These are phyloP conservation scores for Lepus townsendii DNA, from an alignment of 2,797 vertebrate genomes.

Conservation along the genomic window DNA sequence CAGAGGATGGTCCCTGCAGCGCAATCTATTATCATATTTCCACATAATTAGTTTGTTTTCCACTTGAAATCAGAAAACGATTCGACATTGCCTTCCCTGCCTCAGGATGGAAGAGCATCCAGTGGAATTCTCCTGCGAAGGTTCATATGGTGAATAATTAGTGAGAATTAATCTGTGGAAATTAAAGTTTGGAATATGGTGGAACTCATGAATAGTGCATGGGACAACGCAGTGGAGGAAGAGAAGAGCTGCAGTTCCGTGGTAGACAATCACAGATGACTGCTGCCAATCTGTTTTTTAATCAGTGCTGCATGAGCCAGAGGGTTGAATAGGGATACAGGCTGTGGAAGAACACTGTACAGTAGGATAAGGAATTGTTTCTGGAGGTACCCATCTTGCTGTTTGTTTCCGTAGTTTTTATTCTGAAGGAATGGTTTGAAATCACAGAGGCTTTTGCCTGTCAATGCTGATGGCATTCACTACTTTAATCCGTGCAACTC, in stretches of 20 bases:
- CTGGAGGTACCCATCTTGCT: constrained; percentile 74
- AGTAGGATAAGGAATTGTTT: constrained; percentile 82
- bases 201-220: constrained; percentile 94
- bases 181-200: constrained; percentile 93
- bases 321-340: constrained; percentile 87
- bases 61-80: constrained; percentile 99
- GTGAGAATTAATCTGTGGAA: constrained; percentile 92
- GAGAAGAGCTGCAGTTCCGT: constrained; percentile 86
- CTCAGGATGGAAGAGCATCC: constrained; percentile 90
- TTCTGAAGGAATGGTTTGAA: not conserved
- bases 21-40: constrained; percentile 99
- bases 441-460: not conserved
- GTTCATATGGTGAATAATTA: constrained; percentile 93
- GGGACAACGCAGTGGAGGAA: constrained; percentile 88
- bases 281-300: constrained; percentile 90
- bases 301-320: constrained; percentile 88
- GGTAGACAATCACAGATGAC: constrained; percentile 89
- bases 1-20: constrained; percentile 93
- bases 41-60: constrained; percentile 99
- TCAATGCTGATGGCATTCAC: not conserved
- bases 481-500: not conserved
- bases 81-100: constrained; percentile 95
- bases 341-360: constrained; percentile 80
- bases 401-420: constrained; percentile 49
- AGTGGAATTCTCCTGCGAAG: constrained; percentile 90